phyloP scores from a whole-genome alignment of 2,113 vertebrate genomes.

The Podarcis cretensis region DNA sequence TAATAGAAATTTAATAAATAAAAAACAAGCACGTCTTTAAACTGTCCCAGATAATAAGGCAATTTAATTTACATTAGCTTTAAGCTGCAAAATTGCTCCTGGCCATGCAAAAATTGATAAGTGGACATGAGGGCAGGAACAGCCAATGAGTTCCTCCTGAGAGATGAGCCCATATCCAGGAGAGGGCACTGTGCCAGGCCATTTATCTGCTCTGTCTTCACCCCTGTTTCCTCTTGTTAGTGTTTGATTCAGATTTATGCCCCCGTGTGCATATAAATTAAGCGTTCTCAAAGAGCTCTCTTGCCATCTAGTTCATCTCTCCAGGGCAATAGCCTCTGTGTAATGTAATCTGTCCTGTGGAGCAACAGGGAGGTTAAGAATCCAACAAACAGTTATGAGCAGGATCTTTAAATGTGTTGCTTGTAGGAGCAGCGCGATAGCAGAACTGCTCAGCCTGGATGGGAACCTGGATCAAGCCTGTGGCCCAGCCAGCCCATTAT shows the following conservation, averaged over 20 bases:
- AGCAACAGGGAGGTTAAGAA: slow-evolving; percentile 23
- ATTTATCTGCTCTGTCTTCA: not conserved
- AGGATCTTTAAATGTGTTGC: slow-evolving; percentile 14
- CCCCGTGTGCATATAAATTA: slow-evolving; percentile 34
- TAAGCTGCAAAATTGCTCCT: slow-evolving; percentile 50
- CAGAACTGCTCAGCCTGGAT: not conserved
- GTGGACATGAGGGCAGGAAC: slow-evolving; percentile 33
- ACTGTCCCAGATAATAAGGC: slow-evolving; percentile 55
- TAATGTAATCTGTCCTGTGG: slow-evolving; percentile 4
- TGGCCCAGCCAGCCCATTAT: not conserved
- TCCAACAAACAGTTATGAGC: slow-evolving; percentile 23
- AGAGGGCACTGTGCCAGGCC: slow-evolving; percentile 34
- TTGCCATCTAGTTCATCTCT: slow-evolving; percentile 6
- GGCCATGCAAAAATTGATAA: slow-evolving; percentile 65
- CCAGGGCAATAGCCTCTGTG: not conserved
- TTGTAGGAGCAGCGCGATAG: slow-evolving; percentile 27
- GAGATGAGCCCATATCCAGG: slow-evolving; percentile 47
- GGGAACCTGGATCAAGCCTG: not conserved
- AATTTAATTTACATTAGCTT: slow-evolving; percentile 60
- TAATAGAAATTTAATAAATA: too few species aligned
- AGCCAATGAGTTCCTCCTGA: slow-evolving; percentile 56
- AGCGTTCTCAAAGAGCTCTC: slow-evolving; percentile 20
- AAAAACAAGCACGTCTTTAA: slow-evolving; percentile 1
- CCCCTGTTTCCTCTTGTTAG: not conserved
- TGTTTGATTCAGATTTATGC: slow-evolving; percentile 25